These are phyloP conservation scores for Helostoma temminkii DNA, from an alignment of 2,797 vertebrate species.

Conservation along the genomic window DNA sequence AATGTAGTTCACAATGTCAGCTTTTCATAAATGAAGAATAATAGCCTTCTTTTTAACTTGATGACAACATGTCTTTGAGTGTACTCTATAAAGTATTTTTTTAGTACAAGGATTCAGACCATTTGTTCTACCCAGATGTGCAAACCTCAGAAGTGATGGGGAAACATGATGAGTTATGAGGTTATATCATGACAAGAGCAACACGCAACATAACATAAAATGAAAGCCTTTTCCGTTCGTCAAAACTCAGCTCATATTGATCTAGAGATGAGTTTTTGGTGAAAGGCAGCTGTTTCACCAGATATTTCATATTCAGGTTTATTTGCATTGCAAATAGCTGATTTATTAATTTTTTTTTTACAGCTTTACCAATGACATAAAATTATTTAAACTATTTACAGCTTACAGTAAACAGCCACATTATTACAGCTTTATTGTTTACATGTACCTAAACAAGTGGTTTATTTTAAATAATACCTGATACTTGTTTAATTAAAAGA, in stretches of 20 bases:
- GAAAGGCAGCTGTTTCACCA: conserved; percentile 10
- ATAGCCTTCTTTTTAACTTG: conserved; percentile 17
- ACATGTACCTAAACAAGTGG: conserved; percentile 1
- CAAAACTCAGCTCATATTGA: conserved; percentile 7
- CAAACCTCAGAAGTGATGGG: conserved; percentile 16
- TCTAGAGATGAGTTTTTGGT: conserved; percentile 19
- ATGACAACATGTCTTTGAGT: conserved; percentile 12
- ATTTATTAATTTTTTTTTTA: conserved; percentile 10
- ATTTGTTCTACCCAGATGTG: conserved; percentile 7
- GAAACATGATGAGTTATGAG: conserved; percentile 51
- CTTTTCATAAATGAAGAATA: conserved; percentile 18
- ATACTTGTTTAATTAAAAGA: conserved; percentile 11
- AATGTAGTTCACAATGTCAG: neutral
- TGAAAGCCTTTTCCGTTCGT: neutral
- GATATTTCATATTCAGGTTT: neutral
- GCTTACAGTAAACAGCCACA: no score
- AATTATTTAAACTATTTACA: no score
- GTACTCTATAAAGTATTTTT: neutral
- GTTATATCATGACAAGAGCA: conserved; percentile 29
- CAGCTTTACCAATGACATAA: neutral
- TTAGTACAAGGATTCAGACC: neutral
- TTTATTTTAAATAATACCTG: conserved; percentile 8
- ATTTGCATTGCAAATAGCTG: neutral
- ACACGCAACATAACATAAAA: conserved; percentile 24
- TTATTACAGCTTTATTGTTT: no score